Evolutionary conservation across 1,140 invertebrate species (phyloP), one percentile per base, ranked within the genome.

Genomic region (Heliconius melpomene): DNA sequence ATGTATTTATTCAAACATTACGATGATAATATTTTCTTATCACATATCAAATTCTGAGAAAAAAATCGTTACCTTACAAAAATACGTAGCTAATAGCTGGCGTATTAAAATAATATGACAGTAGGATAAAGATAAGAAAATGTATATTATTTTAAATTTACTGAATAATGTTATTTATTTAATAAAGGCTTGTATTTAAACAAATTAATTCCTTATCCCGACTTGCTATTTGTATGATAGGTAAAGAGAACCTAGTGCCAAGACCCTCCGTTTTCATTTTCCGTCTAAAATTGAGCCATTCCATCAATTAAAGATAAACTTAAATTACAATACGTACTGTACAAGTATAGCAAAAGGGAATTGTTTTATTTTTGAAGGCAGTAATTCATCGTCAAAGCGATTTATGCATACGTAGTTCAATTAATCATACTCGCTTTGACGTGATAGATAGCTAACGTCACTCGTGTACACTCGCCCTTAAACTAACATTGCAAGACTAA

Each of bases 381-480:
- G 60, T 66, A 66, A 66, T 66, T 66, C 60, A 66, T 66, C 60
- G 60, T 66, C 60, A 66, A 66, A 26, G 13, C 60, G 26, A 76
- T 76, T 66, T 76, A 76, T 66, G 36, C 38, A 76, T 60, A 66
- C 23, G 57, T 60, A 36, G 23, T 66, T 38, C 75, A 50, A 76
- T 76, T 76, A 38, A 76, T 76, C 75, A 76, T 76, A 76, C 75
- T 76, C 75, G 20, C 13, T 66, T 36, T 40, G 75, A 76, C 75
- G 32, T 76, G 75, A 76, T 76, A 76, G 75, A 76, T 76, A 76
- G 75, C 75, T 66, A 76, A 76, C 75, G 75, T 60, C 75, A 76
- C 38, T 60, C 32, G 60, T 76, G 75, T 76, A 76, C 57, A 76
- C 40, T 76, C 75, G 52, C 13, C 9, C 52, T 66, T 57, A 57